Base-by-base conservation (phyloP, 2,797 vertebrate species). In the Cuculus canorus region DNA sequence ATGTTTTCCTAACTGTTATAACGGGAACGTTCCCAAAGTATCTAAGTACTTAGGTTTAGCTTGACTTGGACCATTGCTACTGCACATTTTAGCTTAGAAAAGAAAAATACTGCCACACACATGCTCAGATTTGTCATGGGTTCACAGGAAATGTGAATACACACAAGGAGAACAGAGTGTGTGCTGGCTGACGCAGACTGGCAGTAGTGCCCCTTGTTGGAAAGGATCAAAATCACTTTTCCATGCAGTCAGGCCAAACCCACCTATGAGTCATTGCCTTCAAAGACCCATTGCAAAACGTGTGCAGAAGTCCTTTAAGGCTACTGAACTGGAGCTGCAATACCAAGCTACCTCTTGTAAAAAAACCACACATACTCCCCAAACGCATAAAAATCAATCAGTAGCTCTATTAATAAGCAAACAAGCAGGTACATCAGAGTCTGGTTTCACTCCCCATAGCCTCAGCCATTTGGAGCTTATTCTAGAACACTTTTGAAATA, bases 71-170 rank as follows among this genome's bases (percentile, higher is more conserved):
- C 81, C 25, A 75, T 81, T 0, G 0, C 92, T 92, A 95, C 88
- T 56, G 43, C 65, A 90, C 65, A 93, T 95, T 92, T 93, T 59
- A 93, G 78, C 57, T 89, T 81, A 86, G 88, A 88, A 93, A 92
- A 90, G 65, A 92, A 93, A 95, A 96, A 94, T 76, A 95, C 59
- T 69, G 71, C 94, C 94, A 97, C 95, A 94, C 94, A 96, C 86
- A 92, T 56, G 56, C 89, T 96, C 53, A 84, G 76, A 93, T 93
- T 92, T 94, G 81, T 89, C 77, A 77, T 15, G 57, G 45, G 86
- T 75, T 93, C 91, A 90, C 1, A 3, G 86, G 88, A 90, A 94
- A 57, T 69, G 75, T 30, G 79, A 82, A 65, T 33, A 78, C n/a
- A 52, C 50, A 90, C 72, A 81, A 69, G 71, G 86, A 93, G 75